Conservation (phyloP, 53 echinoderm and acorn worm genomes). For the Pentamera pediparva region DNA sequence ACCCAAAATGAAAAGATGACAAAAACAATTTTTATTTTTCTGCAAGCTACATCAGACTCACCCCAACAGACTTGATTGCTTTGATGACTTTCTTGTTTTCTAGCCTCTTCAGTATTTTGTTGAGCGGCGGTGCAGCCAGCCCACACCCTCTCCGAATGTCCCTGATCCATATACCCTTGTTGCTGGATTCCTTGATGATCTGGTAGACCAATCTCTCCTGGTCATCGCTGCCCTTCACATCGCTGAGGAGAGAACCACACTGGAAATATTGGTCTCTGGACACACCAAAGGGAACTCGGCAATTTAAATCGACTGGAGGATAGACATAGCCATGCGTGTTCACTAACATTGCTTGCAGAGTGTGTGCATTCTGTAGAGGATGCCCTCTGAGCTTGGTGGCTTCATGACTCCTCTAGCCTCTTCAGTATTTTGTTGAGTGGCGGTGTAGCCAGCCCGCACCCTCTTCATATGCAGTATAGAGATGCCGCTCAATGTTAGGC, state of each 20-base stretch:
- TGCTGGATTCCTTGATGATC: slow-evolving; percentile 92
- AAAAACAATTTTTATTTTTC: background rate
- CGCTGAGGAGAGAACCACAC: slow-evolving; percentile 24
- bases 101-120: slow-evolving; percentile 87
- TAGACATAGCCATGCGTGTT: background rate
- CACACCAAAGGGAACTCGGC: background rate
- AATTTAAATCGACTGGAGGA: background rate
- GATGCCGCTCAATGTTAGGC: no score
- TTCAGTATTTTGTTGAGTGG: slow-evolving; percentile 97
- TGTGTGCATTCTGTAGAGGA: no score
- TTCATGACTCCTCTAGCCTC: slow-evolving; percentile 87
- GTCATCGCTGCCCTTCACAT: slow-evolving; percentile 85
- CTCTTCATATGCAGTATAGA: slow-evolving; percentile 69
- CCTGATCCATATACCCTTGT: slow-evolving; percentile 97
- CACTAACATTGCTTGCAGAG: no score
- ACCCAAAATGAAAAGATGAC: no score
- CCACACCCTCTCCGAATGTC: slow-evolving; percentile 81
- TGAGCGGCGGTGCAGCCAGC: slow-evolving; percentile 86
- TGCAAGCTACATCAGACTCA: slow-evolving; percentile 24
- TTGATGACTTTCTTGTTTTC: slow-evolving; percentile 96
- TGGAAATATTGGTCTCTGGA: background rate
- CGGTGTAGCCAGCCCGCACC: slow-evolving; percentile 78
- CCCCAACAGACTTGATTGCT: slow-evolving; percentile 96
- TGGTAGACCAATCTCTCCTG: slow-evolving; percentile 94
- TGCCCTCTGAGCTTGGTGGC: no score